These are phyloP conservation scores for Malthinus seriepunctatus DNA, from an alignment of 2,888 invertebrate species.

Conservation along the genomic window DNA sequence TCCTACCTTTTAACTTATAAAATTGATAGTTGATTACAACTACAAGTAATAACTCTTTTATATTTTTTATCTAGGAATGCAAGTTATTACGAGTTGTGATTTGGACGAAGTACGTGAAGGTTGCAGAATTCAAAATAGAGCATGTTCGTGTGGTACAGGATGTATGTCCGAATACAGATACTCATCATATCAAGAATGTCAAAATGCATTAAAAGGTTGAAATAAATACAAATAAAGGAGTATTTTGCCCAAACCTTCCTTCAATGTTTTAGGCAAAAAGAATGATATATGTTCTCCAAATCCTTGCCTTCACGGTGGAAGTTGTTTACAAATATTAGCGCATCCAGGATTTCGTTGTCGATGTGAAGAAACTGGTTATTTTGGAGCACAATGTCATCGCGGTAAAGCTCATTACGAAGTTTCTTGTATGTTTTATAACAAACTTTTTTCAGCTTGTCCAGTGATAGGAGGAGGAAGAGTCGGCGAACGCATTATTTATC, in stretches of 20 bases:
- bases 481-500: conserved; percentile 55
- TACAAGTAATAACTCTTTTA: too few relatives aligned
- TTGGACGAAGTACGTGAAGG: conserved; percentile 63
- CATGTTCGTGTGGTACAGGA: conserved; percentile 68
- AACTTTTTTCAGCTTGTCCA: conserved; percentile 66
- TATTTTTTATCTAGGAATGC: conserved; percentile 1
- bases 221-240: neutral
- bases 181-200: conserved; percentile 62
- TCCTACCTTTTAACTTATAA: too few relatives aligned
- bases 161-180: conserved; percentile 70
- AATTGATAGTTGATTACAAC: too few relatives aligned
- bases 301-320: conserved; percentile 68
- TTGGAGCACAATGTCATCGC: conserved; percentile 71
- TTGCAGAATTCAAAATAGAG: conserved; percentile 64
- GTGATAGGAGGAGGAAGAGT: conserved; percentile 53
- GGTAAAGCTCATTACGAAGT: conserved; percentile 53
- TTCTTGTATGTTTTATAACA: neutral
- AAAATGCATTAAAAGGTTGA: conserved; percentile 65
- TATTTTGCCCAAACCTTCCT: too few relatives aligned
- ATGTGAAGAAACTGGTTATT: conserved; percentile 76
- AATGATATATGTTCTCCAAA: conserved; percentile 66
- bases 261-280: conserved; percentile 49
- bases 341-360: conserved; percentile 69
- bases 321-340: conserved; percentile 69
- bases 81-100: conserved; percentile 55